A percentile compares a stretch with the other conserved stretches of the same genome.
phyloP scores from a whole-genome alignment of 2,113 vertebrate genomes.

The Thymallus thymallus region DNA sequence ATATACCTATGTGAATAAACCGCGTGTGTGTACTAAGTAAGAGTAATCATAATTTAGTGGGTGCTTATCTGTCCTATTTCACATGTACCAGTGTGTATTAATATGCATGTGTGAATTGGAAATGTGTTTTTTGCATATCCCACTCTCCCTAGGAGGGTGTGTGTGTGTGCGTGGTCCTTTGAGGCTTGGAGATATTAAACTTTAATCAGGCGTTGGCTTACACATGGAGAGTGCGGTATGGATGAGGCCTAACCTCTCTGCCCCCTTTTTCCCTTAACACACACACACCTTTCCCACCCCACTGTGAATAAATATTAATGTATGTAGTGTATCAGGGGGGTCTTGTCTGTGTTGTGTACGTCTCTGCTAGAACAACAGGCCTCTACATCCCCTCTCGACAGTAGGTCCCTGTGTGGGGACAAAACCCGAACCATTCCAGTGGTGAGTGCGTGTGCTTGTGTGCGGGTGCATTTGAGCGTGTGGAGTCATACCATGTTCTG shows the following conservation, averaged over 20 bases:
- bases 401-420: not conserved
- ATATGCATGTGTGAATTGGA: too few species aligned
- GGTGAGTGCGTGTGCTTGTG: conserved; percentile 1
- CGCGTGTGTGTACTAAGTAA: not conserved
- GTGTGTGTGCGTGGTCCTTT: conserved; percentile 25
- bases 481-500: not conserved
- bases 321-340: not conserved
- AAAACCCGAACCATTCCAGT: conserved; percentile 32
- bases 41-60: too few species aligned
- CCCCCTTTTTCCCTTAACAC: conserved; percentile 39
- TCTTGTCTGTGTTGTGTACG: not conserved
- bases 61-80: too few species aligned
- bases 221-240: conserved; percentile 49
- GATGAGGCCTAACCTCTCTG: conserved; percentile 45
- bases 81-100: too few species aligned
- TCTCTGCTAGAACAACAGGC: not conserved
- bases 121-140: too few species aligned
- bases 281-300: conserved; percentile 12
- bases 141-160: too few species aligned
- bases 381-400: not conserved
- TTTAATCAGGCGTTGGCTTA: conserved; percentile 61
- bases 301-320: not conserved
- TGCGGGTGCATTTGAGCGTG: conserved; percentile 28
- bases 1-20: conserved; percentile 32
- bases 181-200: conserved; percentile 55